phyloP scores from a whole-genome alignment of 1,140 invertebrate genomes.

The Neuroterus valhalla region DNA sequence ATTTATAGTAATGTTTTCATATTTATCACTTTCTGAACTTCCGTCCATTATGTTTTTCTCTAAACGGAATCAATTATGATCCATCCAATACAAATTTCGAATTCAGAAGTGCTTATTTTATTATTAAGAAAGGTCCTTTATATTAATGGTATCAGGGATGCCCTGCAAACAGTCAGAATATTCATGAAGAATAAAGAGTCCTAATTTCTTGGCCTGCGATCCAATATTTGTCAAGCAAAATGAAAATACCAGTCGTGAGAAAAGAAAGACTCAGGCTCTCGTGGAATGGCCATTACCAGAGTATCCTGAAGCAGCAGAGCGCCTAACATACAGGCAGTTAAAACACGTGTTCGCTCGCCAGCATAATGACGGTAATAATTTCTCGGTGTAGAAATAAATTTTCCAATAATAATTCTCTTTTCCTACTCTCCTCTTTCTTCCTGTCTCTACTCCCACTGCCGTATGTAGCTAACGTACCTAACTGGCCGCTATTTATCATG shows the following conservation, averaged over 20 bases:
- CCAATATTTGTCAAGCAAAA: neutral
- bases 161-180: too few relatives aligned
- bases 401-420: constrained; percentile 71
- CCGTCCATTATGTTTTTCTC: too few relatives aligned
- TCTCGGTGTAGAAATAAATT: constrained; percentile 68
- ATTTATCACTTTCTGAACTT: too few relatives aligned
- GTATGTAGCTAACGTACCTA: constrained; percentile 70
- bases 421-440: constrained; percentile 46
- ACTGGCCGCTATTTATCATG: constrained; percentile 71
- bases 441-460: constrained; percentile 47
- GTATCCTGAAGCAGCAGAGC: constrained; percentile 47
- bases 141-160: too few relatives aligned
- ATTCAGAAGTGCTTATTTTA: too few relatives aligned
- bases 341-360: constrained; percentile 67
- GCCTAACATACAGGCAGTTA: constrained; percentile 58
- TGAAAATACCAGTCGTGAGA: constrained; percentile 32
- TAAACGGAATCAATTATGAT: too few relatives aligned
- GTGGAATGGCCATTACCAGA: constrained; percentile 57
- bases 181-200: too few relatives aligned
- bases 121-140: too few relatives aligned
- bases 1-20: too few relatives aligned
- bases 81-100: too few relatives aligned
- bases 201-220: neutral
- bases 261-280: constrained; percentile 54
- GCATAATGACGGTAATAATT: constrained; percentile 70